Evolutionary conservation across 2,888 invertebrate species (phyloP).

Genomic region (Electrophaes corylata): DNA sequence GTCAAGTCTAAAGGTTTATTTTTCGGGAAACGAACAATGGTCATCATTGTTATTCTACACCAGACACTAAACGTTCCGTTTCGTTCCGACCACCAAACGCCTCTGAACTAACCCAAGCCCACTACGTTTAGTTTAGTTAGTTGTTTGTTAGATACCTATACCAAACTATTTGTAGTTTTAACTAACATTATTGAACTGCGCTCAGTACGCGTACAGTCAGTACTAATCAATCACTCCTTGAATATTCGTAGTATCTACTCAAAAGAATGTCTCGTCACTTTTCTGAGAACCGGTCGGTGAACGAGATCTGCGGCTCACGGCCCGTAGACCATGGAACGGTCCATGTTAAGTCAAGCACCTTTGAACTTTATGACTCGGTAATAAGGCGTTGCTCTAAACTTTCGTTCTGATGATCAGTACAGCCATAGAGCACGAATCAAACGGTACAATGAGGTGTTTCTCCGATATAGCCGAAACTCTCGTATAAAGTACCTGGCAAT

Average conservation of each 20-base stretch:
- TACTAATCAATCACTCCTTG: slow-evolving; percentile 32
- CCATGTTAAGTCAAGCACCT: slow-evolving; percentile 41
- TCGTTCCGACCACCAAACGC: slow-evolving; percentile 37
- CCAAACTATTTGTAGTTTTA: slow-evolving; percentile 7
- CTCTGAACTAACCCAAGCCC: slow-evolving; percentile 7
- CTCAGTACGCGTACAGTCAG: slow-evolving; percentile 2
- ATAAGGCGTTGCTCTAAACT: slow-evolving; percentile 30
- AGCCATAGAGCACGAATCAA: slow-evolving; percentile 49
- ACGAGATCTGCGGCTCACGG: slow-evolving; percentile 49
- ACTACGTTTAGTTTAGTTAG: too few relatives aligned
- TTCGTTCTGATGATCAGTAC: slow-evolving; percentile 24
- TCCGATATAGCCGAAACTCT: slow-evolving; percentile 55
- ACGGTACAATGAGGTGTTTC: slow-evolving; percentile 60
- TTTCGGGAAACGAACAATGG: slow-evolving; percentile 49
- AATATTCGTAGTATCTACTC: slow-evolving; percentile 46
- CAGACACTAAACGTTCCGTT: slow-evolving; percentile 39
- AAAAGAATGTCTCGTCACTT: slow-evolving; percentile 67
- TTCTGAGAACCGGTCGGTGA: slow-evolving; percentile 71
- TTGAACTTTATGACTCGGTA: slow-evolving; percentile 39
- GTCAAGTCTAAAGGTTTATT: slow-evolving; percentile 19
- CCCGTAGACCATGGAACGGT: slow-evolving; percentile 33
- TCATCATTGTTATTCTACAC: slow-evolving; percentile 48
- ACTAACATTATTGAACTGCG: background rate
- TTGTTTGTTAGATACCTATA: background rate
- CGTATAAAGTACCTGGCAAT: slow-evolving; percentile 58